These are phyloP conservation scores for Sarcoramphus papa DNA, from an alignment of 2,797 vertebrate genomes.

Conservation along the genomic window DNA sequence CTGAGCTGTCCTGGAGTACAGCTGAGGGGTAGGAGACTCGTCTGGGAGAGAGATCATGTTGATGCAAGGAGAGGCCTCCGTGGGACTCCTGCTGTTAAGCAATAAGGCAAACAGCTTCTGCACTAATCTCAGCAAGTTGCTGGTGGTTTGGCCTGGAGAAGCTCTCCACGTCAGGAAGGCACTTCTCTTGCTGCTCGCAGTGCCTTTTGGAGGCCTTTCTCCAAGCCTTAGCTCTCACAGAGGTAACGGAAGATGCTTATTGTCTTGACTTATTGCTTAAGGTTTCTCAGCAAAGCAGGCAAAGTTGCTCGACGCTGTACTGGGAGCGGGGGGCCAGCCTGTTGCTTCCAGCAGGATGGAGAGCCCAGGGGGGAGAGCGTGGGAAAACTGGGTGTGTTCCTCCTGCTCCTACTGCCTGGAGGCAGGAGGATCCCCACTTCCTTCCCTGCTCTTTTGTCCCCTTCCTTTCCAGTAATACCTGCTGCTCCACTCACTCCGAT, in stretches of 20 bases:
- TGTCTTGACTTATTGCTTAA: background rate
- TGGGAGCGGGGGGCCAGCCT: background rate
- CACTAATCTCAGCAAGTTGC: background rate
- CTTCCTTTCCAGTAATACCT: background rate
- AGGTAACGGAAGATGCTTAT: background rate
- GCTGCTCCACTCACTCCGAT: background rate
- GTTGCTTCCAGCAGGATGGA: background rate
- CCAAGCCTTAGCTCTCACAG: background rate
- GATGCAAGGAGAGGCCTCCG: background rate
- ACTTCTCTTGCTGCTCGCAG: background rate
- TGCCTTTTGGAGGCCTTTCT: background rate
- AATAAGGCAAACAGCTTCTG: background rate
- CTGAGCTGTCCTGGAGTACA: background rate
- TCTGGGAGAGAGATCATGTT: background rate
- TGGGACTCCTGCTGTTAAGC: background rate
- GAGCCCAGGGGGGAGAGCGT: background rate
- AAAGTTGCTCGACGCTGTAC: background rate
- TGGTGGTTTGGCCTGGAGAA: background rate
- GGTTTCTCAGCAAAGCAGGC: background rate
- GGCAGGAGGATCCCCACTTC: background rate
- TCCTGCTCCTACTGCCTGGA: background rate
- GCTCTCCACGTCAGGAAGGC: background rate
- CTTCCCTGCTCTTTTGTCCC: background rate
- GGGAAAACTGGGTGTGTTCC: background rate
- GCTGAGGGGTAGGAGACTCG: background rate